Conservation (phyloP, 2,888 invertebrate species). For the Strigamia transsilvanica region DNA sequence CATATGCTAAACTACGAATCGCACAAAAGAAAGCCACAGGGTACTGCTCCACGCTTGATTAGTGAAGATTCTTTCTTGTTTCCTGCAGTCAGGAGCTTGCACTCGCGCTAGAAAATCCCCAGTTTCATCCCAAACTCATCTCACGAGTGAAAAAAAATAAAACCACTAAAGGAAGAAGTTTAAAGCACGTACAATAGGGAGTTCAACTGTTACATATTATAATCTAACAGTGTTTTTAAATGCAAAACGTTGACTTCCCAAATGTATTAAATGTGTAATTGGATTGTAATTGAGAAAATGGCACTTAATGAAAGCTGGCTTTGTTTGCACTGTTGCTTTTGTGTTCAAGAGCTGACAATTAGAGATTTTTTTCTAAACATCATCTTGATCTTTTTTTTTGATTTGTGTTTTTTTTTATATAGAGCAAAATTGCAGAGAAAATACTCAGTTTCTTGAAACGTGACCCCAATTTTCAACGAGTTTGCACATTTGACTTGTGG, state of each 20-base stretch:
- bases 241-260: not conserved
- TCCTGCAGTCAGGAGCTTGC: constrained; percentile 12
- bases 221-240: not conserved
- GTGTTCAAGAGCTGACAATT: too few species aligned
- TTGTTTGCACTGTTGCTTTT: too few species aligned
- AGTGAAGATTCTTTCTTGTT: constrained; percentile 11
- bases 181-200: not conserved
- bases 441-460: not conserved
- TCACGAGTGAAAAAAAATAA: not conserved
- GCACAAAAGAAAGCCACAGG: constrained; percentile 17
- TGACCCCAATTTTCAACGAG: not conserved
- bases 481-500: not conserved
- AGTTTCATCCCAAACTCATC: not conserved
- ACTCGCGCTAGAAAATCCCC: constrained; percentile 1
- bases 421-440: not conserved
- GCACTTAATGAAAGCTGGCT: too few species aligned
- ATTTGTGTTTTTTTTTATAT: not conserved
- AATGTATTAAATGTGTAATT: constrained; percentile 5
- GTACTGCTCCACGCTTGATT: constrained; percentile 18
- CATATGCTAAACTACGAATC: constrained; percentile 26
- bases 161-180: not conserved
- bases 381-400: not conserved
- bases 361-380: too few species aligned
- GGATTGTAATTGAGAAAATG: not conserved
- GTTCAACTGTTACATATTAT: not conserved